Percentiles rank a stretch among this genome's conserved stretches.
Conservation (phyloP, 2,797 vertebrate species). For the Clarias fuscus region DNA sequence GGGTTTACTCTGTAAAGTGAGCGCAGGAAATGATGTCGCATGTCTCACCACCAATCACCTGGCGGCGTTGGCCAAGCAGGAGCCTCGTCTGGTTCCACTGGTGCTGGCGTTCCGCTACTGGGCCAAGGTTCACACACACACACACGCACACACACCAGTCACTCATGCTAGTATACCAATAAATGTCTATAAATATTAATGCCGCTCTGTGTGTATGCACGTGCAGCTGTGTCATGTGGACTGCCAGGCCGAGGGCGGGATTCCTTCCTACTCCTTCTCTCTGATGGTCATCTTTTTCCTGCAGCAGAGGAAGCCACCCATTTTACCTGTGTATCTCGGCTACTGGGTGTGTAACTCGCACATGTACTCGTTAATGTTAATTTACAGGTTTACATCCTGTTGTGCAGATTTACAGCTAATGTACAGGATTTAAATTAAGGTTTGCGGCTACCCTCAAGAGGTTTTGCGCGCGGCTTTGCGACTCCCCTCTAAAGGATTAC, state of each 20-base stretch:
- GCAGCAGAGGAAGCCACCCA: slow-evolving; percentile 89
- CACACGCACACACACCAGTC: background rate
- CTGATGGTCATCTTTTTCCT: slow-evolving; percentile 99
- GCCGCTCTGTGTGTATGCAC: background rate
- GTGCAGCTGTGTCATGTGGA: slow-evolving; percentile 93
- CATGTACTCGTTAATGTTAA: background rate
- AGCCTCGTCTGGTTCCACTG: slow-evolving; percentile 89
- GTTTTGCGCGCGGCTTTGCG: background rate
- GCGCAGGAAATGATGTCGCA: slow-evolving; percentile 93
- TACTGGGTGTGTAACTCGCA: slow-evolving; percentile 78
- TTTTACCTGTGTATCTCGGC: slow-evolving; percentile 93
- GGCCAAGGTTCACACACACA: slow-evolving; percentile 79
- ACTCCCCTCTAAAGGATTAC: background rate
- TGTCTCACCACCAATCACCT: slow-evolving; percentile 96
- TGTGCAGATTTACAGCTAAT: background rate
- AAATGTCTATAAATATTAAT: background rate
- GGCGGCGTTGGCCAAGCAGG: slow-evolving; percentile 86
- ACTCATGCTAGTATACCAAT: background rate
- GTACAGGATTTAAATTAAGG: too few species aligned
- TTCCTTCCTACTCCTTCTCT: slow-evolving; percentile 95
- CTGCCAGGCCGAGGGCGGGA: slow-evolving; percentile 94
- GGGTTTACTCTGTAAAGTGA: slow-evolving; percentile 92
- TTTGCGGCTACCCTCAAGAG: background rate
- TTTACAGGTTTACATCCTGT: too few species aligned
- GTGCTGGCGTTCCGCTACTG: slow-evolving; percentile 95